These are phyloP conservation scores for Herpetotheres cachinnans DNA, from an alignment of 2,113 vertebrate genomes.

Conservation along the genomic window DNA sequence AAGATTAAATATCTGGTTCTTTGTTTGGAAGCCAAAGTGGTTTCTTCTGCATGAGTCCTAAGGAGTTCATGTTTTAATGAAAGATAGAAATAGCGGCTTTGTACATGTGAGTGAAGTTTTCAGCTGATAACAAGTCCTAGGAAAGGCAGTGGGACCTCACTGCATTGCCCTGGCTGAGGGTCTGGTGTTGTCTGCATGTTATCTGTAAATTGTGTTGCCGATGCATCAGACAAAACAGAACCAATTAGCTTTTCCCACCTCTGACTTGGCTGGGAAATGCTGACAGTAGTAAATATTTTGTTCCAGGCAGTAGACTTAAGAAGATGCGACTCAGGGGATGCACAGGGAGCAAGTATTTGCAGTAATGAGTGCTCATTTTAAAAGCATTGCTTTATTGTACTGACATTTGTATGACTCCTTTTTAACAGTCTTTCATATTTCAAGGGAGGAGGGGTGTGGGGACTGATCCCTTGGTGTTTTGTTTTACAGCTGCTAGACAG, in stretches of 20 bases:
- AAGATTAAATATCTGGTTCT: neutral
- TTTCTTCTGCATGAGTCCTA: neutral
- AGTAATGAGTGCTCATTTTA: slow-evolving; percentile 5
- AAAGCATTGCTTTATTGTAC: neutral
- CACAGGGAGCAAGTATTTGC: neutral
- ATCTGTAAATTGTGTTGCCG: neutral
- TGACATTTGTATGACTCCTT: neutral
- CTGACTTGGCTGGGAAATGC: neutral
- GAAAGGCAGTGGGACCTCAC: neutral
- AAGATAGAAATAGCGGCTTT: neutral
- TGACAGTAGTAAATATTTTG: slow-evolving; percentile 3
- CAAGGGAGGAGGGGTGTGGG: neutral
- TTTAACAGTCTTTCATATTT: neutral
- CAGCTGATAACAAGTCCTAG: neutral
- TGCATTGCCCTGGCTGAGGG: neutral
- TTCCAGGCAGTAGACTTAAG: neutral
- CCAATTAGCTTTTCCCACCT: neutral
- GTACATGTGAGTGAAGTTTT: neutral
- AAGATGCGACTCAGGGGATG: neutral
- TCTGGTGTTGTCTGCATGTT: neutral
- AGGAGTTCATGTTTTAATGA: neutral
- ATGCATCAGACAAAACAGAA: neutral
- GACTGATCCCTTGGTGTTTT: neutral
- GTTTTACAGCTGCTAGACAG: neutral
- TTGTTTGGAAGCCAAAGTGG: neutral